These are phyloP conservation scores for Bruchidius siliquastri DNA, from an alignment of 2,888 invertebrate genomes.

Conservation along the genomic window DNA sequence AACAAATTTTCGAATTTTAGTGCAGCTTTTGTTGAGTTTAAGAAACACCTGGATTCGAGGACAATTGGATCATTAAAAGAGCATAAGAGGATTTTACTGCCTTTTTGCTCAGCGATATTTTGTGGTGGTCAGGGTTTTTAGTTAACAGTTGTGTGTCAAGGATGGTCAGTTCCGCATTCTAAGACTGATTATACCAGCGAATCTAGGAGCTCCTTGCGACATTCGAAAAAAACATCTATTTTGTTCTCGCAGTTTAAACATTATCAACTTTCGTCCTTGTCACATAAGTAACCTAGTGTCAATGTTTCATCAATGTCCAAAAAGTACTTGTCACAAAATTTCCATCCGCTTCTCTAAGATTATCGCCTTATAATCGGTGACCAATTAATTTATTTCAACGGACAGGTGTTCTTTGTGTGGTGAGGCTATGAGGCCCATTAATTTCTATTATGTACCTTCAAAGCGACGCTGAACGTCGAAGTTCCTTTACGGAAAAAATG, in stretches of 20 bases:
- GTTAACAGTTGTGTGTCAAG: neutral
- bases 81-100: neutral
- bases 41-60: neutral
- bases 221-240: neutral
- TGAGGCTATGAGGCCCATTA: neutral
- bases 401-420: neutral
- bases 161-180: neutral
- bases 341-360: neutral
- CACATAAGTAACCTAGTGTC: no score
- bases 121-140: neutral
- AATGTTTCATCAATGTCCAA: no score
- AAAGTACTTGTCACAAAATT: no score
- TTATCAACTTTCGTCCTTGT: no score
- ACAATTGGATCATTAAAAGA: neutral
- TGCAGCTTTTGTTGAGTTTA: conserved; percentile 14
- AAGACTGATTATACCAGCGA: no score
- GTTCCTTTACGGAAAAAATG: neutral
- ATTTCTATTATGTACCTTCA: neutral
- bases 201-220: no score
- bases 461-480: neutral
- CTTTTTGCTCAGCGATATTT: neutral
- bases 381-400: neutral
- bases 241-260: neutral
- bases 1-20: conserved; percentile 42
- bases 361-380: neutral